phyloP scores from a whole-genome alignment of 2,797 vertebrate genomes.

The Malurus leucopterus region DNA sequence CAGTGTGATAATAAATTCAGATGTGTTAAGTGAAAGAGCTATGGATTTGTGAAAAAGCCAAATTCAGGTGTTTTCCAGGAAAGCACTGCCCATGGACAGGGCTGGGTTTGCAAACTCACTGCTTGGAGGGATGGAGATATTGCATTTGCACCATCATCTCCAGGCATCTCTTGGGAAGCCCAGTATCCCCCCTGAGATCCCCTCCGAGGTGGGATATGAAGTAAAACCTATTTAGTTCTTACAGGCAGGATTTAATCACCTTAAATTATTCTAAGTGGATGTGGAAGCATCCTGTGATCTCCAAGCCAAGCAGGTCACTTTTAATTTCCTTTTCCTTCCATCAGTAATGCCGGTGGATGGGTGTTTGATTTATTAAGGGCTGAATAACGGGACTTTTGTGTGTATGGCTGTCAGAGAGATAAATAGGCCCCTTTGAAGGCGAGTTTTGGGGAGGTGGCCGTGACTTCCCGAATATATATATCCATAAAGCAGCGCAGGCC shows the following conservation, averaged over 20 bases:
- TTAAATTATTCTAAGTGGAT: conserved; percentile 16
- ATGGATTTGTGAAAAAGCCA: neutral
- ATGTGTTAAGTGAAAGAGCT: neutral
- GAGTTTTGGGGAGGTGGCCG: neutral
- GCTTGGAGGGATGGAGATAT: neutral
- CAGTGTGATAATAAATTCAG: neutral
- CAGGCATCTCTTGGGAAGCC: neutral
- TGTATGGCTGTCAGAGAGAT: conserved; percentile 23
- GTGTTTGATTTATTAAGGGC: conserved; percentile 43
- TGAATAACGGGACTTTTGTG: conserved; percentile 8
- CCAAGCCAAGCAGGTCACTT: conserved; percentile 1
- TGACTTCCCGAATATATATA: neutral
- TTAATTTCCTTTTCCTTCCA: conserved; percentile 50
- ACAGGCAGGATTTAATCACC: conserved; percentile 3
- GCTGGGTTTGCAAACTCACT: neutral
- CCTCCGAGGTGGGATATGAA: neutral
- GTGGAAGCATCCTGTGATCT: conserved; percentile 23
- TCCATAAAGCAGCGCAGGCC: neutral
- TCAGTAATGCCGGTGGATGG: neutral
- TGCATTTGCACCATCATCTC: neutral
- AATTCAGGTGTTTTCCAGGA: neutral
- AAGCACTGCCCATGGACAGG: neutral
- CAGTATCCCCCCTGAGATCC: neutral
- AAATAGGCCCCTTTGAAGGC: conserved; percentile 32
- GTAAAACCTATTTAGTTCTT: neutral